These are phyloP conservation scores for Seriola quinqueradiata DNA, from an alignment of 2,113 vertebrate species.

Conservation along the genomic window DNA sequence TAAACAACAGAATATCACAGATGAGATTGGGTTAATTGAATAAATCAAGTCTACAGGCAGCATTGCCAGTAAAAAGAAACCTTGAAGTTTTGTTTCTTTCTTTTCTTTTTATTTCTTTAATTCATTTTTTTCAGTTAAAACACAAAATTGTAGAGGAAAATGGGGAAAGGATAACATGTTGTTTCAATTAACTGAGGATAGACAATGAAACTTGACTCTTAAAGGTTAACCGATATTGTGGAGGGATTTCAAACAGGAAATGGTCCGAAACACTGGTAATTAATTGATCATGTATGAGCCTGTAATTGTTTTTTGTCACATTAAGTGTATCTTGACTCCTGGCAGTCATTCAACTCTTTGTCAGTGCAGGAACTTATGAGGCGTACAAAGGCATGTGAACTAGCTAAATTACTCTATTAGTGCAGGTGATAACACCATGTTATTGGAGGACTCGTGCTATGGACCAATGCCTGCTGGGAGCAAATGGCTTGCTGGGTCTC, in stretches of 20 bases:
- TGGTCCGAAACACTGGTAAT: background rate
- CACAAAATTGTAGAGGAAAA: background rate
- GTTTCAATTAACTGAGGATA: conserved; percentile 3
- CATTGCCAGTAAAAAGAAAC: background rate
- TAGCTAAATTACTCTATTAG: conserved; percentile 53
- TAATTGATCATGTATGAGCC: background rate
- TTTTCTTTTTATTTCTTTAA: background rate
- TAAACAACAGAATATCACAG: conserved; percentile 37
- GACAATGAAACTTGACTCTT: background rate
- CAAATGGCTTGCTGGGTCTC: conserved; percentile 68
- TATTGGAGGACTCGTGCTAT: conserved; percentile 36
- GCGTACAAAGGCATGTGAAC: conserved; percentile 41
- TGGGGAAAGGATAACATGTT: background rate
- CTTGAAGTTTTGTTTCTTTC: conserved; percentile 13
- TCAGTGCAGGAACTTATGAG: conserved; percentile 27
- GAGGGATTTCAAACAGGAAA: background rate
- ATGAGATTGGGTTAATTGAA: conserved; percentile 46
- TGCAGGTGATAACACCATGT: conserved; percentile 39
- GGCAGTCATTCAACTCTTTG: conserved; percentile 1
- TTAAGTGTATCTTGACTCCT: conserved; percentile 6
- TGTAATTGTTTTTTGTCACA: background rate
- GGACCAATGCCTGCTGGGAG: conserved; percentile 50
- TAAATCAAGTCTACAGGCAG: conserved; percentile 24
- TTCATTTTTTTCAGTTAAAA: background rate
- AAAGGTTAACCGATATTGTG: background rate